These are phyloP conservation scores for Chelonoidis abingdonii DNA, from an alignment of 2,113 vertebrate genomes.

Conservation along the genomic window DNA sequence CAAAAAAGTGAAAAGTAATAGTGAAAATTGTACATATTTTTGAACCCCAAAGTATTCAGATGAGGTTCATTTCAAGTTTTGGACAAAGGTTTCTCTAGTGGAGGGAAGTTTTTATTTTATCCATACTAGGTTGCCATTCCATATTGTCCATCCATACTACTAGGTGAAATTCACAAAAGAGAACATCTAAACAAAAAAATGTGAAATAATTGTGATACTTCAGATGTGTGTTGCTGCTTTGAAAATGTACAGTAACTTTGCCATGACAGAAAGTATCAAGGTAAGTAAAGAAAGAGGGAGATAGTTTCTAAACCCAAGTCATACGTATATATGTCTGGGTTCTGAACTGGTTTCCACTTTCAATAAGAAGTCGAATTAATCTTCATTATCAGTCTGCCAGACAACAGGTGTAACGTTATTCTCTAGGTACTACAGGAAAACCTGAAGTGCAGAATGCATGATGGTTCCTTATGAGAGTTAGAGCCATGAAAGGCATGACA, in stretches of 20 bases:
- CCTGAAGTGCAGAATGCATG: background rate
- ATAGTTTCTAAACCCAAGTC: background rate
- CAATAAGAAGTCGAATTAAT: slow-evolving; percentile 20
- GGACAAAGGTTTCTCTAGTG: background rate
- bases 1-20: background rate
- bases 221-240: background rate
- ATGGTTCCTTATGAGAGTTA: background rate
- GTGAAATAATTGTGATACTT: background rate
- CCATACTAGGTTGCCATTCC: background rate
- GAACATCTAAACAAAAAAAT: background rate
- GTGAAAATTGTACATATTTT: background rate
- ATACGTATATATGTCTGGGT: background rate
- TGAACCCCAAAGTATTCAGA: background rate
- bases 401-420: background rate
- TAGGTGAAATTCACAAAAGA: background rate
- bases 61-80: background rate
- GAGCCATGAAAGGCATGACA: background rate
- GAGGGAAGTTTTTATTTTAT: background rate
- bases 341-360: background rate
- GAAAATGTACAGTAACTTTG: background rate
- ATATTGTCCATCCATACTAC: background rate
- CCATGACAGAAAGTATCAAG: background rate
- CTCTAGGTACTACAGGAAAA: background rate
- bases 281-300: background rate
- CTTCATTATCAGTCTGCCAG: background rate